Evolutionary conservation across 1,140 invertebrate species (phyloP), one percentile per base, ranked within the genome.

Genomic region (Drosophila tristis): DNA sequence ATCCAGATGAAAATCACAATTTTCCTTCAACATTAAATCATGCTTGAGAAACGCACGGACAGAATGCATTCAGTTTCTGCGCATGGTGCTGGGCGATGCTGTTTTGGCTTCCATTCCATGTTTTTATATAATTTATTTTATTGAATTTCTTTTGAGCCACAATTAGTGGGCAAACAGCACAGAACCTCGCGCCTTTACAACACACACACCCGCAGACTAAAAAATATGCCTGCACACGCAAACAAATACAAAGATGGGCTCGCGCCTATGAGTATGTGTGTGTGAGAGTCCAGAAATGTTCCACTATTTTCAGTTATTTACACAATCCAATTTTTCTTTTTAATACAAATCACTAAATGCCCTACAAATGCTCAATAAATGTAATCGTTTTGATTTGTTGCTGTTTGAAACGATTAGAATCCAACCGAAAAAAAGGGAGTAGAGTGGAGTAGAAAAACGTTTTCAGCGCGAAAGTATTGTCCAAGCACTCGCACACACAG

Each of bases 291-390:
- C 13, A 39, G 35, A 11, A 39, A 39, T 78, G 85, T 73, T 66
- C 66, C 80, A 80, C 64, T 78, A 79, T 87, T 80, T 89, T 89
- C 80, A 84, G 76, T 89, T 89, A 80, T 89, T 89, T 89, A 89
- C 84, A 89, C 84, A 89, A 70, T 84, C 23, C 47, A 74, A 57
- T 76, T 65, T 57, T 62, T 76, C 62, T 54, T 62, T 51, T 53
- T 71, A 13, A 39, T 13, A 5, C 11, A 39, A 13, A 39, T 39
- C 35, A 39, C 35, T 2, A 13, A 13, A 13, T 39, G 11, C 35
- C 11, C 4, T 39, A 39, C 35, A 39, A 13, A 39, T 39, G 35
- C 11, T 39, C 5, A 39, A 13, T 39, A 5, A 11, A 13, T 39
- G 4, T 39, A 39, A 44, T 55, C 15, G 63, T 58, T 65, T 76